phyloP scores from a whole-genome alignment of 2,113 vertebrate species.

The Alces alces region DNA sequence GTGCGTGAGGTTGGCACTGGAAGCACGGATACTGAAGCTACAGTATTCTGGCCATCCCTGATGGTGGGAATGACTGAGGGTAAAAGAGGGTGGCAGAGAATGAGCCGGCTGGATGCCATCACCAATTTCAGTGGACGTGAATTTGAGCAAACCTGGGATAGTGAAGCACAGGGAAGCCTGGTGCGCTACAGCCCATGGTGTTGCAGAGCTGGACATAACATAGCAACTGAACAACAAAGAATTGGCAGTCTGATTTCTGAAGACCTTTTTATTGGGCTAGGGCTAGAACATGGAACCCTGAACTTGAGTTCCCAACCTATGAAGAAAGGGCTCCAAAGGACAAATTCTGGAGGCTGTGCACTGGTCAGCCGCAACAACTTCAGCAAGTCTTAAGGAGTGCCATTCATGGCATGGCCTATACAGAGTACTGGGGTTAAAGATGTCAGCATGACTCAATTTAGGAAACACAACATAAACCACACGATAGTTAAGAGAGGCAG shows the following conservation, averaged over 20 bases:
- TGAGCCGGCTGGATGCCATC: background rate
- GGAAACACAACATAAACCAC: background rate
- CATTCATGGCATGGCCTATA: background rate
- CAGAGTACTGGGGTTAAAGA: accelerated
- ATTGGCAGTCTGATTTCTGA: background rate
- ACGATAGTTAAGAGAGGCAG: accelerated
- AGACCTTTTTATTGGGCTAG: background rate
- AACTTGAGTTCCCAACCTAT: too few relatives aligned
- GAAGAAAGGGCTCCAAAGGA: background rate
- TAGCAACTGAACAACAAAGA: background rate
- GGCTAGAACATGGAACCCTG: background rate
- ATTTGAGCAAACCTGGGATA: background rate
- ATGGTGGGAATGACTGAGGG: background rate
- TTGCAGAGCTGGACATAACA: background rate
- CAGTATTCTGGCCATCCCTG: background rate
- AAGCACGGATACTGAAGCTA: background rate
- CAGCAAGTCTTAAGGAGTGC: background rate
- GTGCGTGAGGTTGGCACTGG: accelerated
- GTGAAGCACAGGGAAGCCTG: background rate
- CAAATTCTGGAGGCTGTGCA: background rate
- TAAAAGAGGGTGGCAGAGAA: background rate
- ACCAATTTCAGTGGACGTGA: background rate
- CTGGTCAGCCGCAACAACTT: accelerated
- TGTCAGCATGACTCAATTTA: background rate
- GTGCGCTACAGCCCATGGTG: background rate